Percentiles rank a stretch among this genome's conserved stretches.
phyloP scores from a whole-genome alignment of 2,113 vertebrate species.

The Pagrus major region DNA sequence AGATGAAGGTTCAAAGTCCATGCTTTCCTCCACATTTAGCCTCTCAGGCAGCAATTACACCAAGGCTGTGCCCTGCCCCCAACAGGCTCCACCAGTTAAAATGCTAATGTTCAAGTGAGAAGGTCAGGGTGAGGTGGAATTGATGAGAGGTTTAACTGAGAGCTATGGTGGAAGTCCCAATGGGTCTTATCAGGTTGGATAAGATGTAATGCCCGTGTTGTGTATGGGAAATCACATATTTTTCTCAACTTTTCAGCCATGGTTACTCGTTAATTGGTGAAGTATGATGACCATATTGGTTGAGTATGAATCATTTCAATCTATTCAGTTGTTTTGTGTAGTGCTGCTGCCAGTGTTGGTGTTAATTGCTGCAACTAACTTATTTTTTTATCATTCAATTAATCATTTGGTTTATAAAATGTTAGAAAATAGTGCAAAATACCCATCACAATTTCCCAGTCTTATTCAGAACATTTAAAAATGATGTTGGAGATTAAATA shows the following conservation, averaged over 20 bases:
- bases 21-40: not conserved
- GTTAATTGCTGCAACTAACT: not conserved
- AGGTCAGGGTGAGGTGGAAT: not conserved
- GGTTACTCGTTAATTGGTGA: not conserved
- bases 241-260: not conserved
- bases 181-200: not conserved
- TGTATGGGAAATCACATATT: not conserved
- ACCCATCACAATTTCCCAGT: too few species aligned
- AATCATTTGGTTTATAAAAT: too few species aligned
- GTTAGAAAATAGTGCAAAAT: too few species aligned
- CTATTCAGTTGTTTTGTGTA: too few species aligned
- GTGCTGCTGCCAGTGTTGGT: not conserved
- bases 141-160: not conserved
- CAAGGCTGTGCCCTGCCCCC: not conserved
- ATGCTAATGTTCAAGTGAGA: not conserved
- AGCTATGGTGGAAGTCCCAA: not conserved
- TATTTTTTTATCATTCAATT: too few species aligned
- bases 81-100: not conserved
- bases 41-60: constrained; percentile 6
- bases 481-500: too few species aligned
- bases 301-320: too few species aligned
- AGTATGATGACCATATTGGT: too few species aligned
- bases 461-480: too few species aligned
- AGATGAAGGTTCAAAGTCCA: constrained; percentile 2
- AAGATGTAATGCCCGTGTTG: too few species aligned